Evolutionary conservation across 2,113 vertebrate species (phyloP).

Genomic region (Perognathus longimembris): DNA sequence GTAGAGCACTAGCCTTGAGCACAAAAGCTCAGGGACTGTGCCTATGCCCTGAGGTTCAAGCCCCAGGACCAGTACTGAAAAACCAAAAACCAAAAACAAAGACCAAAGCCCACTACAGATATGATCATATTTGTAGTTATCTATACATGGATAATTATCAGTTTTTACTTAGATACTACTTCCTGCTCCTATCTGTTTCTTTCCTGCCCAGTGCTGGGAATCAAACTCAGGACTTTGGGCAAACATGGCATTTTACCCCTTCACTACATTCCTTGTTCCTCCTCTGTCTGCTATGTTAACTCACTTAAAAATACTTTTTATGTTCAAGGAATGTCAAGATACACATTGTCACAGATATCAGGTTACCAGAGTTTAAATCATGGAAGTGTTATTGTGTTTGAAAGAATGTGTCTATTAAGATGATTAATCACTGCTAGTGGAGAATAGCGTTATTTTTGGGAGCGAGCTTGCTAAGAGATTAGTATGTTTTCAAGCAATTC

Average conservation of each 20-base stretch:
- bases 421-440: conserved; percentile 40
- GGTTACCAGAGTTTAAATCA: conserved; percentile 33
- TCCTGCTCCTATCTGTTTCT: background rate
- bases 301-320: conserved; percentile 40
- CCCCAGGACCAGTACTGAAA: too few relatives aligned
- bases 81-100: too few relatives aligned
- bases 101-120: too few relatives aligned
- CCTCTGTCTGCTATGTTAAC: background rate
- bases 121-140: background rate
- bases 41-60: too few relatives aligned
- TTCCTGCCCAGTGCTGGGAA: too few relatives aligned
- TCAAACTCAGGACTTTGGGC: too few relatives aligned
- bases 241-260: too few relatives aligned
- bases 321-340: background rate
- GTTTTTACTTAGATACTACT: background rate
- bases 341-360: conserved; percentile 2
- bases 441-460: conserved; percentile 49
- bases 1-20: too few relatives aligned
- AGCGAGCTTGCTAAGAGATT: background rate
- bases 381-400: conserved; percentile 26
- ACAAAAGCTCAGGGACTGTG: too few relatives aligned
- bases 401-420: conserved; percentile 24
- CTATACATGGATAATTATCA: background rate
- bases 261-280: background rate
- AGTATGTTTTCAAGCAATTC: conserved; percentile 53